Evolutionary conservation across 2,797 vertebrate genomes (phyloP).

Genomic region (Eurystomus glaucurus): DNA sequence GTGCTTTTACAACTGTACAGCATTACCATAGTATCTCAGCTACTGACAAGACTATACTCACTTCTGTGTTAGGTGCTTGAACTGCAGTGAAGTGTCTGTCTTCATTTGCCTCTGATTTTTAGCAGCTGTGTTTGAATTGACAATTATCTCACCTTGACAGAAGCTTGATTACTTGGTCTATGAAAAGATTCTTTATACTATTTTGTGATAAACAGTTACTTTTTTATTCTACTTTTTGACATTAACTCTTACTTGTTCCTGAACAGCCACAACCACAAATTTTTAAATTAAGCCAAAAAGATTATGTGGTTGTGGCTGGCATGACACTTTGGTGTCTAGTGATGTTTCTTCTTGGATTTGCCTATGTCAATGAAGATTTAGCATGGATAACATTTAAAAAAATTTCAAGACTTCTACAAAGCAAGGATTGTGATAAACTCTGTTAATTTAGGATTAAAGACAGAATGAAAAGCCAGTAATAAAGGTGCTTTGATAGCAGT

Average conservation of each 20-base stretch:
- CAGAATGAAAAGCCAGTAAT: background rate
- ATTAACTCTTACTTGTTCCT: background rate
- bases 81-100: background rate
- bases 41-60: background rate
- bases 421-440: background rate
- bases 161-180: slow-evolving; percentile 33
- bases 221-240: background rate
- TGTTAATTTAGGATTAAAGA: slow-evolving; percentile 53
- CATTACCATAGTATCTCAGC: background rate
- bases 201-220: background rate
- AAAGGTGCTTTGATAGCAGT: slow-evolving; percentile 38
- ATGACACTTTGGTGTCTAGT: background rate
- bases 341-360: background rate
- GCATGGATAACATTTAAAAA: background rate
- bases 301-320: background rate
- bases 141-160: slow-evolving; percentile 27
- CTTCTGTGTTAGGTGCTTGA: background rate
- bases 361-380: background rate
- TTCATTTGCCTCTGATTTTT: slow-evolving; percentile 8
- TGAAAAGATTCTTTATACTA: background rate
- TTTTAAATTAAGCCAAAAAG: background rate
- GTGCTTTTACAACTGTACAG: background rate
- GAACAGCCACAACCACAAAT: background rate
- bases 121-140: slow-evolving; percentile 45
- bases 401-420: background rate